Base-by-base conservation (phyloP, 53 echinoderm and acorn worm species). In the Temnopleurus reevesii region DNA sequence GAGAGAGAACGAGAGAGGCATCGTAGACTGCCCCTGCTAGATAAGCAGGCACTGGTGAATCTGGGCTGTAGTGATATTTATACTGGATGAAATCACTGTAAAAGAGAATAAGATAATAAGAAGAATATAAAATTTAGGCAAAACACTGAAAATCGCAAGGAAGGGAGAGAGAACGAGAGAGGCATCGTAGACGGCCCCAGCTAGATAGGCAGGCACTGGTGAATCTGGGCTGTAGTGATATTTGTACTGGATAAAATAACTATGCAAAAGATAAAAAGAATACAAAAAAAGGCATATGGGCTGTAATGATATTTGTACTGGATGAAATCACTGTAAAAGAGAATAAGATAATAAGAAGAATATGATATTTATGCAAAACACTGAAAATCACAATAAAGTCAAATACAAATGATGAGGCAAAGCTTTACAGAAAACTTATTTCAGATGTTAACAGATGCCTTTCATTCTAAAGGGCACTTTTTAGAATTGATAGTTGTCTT, bases 1-100 rank as follows among this genome's bases (percentile, higher is more conserved):
- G 93, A 12, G 95, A 95, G 77, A 95, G 46, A 2, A 86, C 18
- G 3, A 95, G 90, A 2, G 95, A 95, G 13, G 93, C 95, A 64
- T 95, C 95, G 51, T 95, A 95, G 12, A 91, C 91, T 12, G 95
- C 91, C 31, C 95, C 95, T 23, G 95, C 92, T 10, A 91, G 60
- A 81, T 95, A 95, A 10, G 93, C 91, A 29, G 95, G 93, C 2
- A 91, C 84, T 34, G 92, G 82, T 0, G 93, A 91, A 6, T 86
- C 90, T 43, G 90, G 81, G 0, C 77, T 27, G 59, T 89, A 94
- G 61, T 45, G 47, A 41, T 94, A 94, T 45, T 94, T 92, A 43
- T 91, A 76, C 55, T 83, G 89, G 25, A 94, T 94, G 45, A 92
- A 94, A 59, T 94, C 89, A 84, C 95, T 94, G 76, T 13, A 89